These are phyloP conservation scores for Porites lobata DNA, from an alignment of 92 coral and sea anemone species.

Conservation along the genomic window DNA sequence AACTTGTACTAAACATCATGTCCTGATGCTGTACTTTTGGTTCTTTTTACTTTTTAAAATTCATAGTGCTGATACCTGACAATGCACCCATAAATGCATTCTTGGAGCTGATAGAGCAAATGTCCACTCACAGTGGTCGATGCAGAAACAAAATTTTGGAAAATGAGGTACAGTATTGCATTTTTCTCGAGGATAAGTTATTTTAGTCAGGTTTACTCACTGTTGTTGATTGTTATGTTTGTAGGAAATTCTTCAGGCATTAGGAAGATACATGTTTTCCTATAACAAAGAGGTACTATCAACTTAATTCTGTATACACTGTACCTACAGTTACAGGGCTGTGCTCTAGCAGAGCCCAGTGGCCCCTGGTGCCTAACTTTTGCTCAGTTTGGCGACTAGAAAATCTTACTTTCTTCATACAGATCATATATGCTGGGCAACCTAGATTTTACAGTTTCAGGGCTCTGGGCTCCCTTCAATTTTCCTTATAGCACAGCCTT, in stretches of 20 bases:
- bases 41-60: neutral
- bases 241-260: slow-evolving; percentile 70
- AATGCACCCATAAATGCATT: slow-evolving; percentile 58
- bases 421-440: no score
- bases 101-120: slow-evolving; percentile 61
- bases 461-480: no score
- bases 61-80: slow-evolving; percentile 61
- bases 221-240: neutral
- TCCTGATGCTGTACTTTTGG: neutral
- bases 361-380: no score
- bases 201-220: neutral
- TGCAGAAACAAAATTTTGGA: slow-evolving; percentile 70
- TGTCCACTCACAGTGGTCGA: slow-evolving; percentile 75
- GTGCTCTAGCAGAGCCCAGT: no score
- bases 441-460: no score
- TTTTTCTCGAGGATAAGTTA: neutral
- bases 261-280: slow-evolving; percentile 71
- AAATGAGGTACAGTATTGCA: slow-evolving; percentile 58
- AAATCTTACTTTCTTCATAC: no score
- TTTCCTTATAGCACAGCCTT: no score
- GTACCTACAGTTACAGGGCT: no score
- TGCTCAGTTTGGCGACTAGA: no score
- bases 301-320: neutral
- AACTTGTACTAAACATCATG: no score
- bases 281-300: slow-evolving; percentile 72